Conservation (phyloP, 1,140 invertebrate species). For the Anastatus disparis region DNA sequence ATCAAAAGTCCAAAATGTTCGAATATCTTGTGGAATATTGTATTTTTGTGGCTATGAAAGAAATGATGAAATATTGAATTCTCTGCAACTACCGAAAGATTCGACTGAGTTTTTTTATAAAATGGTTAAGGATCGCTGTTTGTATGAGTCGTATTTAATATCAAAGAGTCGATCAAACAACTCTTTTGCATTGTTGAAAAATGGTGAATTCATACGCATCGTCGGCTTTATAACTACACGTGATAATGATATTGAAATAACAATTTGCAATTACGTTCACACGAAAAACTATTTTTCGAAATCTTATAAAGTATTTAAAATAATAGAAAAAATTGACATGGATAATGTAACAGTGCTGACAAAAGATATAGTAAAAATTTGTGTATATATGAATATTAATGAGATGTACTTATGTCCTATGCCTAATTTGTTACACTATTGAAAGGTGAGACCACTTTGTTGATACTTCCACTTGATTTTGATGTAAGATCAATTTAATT, state of each 20-base stretch:
- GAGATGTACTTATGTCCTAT: neutral
- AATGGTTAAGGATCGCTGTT: slow-evolving; percentile 15
- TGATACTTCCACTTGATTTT: no score
- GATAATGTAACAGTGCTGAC: neutral
- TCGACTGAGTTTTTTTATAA: neutral
- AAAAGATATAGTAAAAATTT: neutral
- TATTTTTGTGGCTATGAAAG: slow-evolving; percentile 13
- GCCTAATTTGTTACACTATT: no score
- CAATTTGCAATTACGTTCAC: neutral
- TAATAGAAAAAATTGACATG: neutral
- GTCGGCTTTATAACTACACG: neutral
- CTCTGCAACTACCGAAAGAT: slow-evolving; percentile 3
- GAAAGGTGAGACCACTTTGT: no score
- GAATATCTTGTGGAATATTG: slow-evolving; percentile 23
- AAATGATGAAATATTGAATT: slow-evolving; percentile 9
- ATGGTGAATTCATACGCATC: neutral
- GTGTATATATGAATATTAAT: neutral
- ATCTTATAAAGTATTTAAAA: neutral
- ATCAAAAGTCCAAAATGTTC: slow-evolving; percentile 13
- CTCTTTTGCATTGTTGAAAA: slow-evolving; percentile 22
- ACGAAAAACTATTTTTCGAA: neutral
- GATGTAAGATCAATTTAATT: no score
- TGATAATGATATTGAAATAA: neutral
- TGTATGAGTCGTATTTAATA: neutral
- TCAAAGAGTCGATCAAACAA: slow-evolving; percentile 15